Conservation (phyloP, 1,140 invertebrate species). For the Pectinophora gossypiella region DNA sequence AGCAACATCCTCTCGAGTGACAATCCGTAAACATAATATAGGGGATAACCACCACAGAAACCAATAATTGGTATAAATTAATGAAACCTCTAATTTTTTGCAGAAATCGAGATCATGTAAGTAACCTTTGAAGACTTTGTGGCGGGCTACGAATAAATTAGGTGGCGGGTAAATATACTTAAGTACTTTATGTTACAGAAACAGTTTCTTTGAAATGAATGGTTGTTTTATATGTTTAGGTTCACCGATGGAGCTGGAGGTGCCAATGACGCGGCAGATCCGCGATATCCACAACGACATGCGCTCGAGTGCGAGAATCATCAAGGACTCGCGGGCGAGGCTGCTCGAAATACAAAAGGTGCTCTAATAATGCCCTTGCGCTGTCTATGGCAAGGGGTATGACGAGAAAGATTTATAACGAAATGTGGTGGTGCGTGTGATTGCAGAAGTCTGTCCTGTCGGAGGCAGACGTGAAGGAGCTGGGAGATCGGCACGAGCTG, state of each 20-base stretch:
- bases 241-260: slow-evolving; percentile 31
- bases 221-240: slow-evolving; percentile 19
- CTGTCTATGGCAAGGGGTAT: too few species aligned
- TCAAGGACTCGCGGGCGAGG: slow-evolving; percentile 44
- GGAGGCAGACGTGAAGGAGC: slow-evolving; percentile 45
- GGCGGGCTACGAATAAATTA: too few species aligned
- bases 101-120: slow-evolving; percentile 33
- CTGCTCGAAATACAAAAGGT: slow-evolving; percentile 56
- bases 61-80: background rate
- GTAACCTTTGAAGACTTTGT: too few species aligned
- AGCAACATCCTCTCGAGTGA: too few species aligned
- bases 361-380: background rate
- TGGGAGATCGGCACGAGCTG: slow-evolving; percentile 48
- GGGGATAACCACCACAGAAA: too few species aligned
- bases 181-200: background rate
- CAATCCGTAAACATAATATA: too few species aligned
- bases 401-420: too few species aligned
- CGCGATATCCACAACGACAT: slow-evolving; percentile 49
- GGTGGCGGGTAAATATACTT: too few species aligned
- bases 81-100: slow-evolving; percentile 9
- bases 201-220: background rate
- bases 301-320: slow-evolving; percentile 43
- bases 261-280: slow-evolving; percentile 34
- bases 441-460: slow-evolving; percentile 38
- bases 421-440: too few species aligned